Percentiles rank a stretch among this genome's conserved stretches.
phyloP scores from a whole-genome alignment of 2,888 invertebrate genomes.

The Drosophila buzzatii region DNA sequence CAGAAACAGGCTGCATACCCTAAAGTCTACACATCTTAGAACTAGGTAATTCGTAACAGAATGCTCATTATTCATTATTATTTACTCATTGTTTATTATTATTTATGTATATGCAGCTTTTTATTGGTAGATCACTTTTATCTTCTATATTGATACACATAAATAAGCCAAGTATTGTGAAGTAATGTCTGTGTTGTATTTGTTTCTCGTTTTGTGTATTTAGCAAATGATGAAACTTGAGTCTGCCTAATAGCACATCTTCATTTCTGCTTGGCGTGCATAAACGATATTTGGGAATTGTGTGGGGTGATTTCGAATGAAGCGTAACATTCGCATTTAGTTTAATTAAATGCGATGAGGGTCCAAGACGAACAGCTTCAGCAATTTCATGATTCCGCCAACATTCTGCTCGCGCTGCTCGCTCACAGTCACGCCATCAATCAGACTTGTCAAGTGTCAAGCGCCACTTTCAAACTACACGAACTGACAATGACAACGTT shows the following conservation, averaged over 20 bases:
- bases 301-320: slow-evolving; percentile 34
- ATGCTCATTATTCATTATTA: no score
- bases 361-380: slow-evolving; percentile 23
- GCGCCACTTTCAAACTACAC: slow-evolving; percentile 75
- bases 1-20: no score
- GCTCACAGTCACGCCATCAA: slow-evolving; percentile 60
- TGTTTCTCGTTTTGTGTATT: slow-evolving; percentile 1
- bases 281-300: slow-evolving; percentile 29
- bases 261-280: slow-evolving; percentile 20
- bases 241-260: not conserved
- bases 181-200: not conserved
- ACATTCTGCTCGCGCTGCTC: slow-evolving; percentile 22
- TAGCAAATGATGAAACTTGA: not conserved
- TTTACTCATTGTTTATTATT: no score
- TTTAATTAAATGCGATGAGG: slow-evolving; percentile 70
- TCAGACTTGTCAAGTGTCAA: slow-evolving; percentile 71
- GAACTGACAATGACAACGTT: slow-evolving; percentile 73
- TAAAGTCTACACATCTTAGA: no score
- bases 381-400: slow-evolving; percentile 17
- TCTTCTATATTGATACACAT: not conserved
- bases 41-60: no score
- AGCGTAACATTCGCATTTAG: slow-evolving; percentile 57
- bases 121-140: not conserved
- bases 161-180: not conserved
- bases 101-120: no score